phyloP scores from a whole-genome alignment of 1,140 invertebrate species.

The Helicoverpa zea region DNA sequence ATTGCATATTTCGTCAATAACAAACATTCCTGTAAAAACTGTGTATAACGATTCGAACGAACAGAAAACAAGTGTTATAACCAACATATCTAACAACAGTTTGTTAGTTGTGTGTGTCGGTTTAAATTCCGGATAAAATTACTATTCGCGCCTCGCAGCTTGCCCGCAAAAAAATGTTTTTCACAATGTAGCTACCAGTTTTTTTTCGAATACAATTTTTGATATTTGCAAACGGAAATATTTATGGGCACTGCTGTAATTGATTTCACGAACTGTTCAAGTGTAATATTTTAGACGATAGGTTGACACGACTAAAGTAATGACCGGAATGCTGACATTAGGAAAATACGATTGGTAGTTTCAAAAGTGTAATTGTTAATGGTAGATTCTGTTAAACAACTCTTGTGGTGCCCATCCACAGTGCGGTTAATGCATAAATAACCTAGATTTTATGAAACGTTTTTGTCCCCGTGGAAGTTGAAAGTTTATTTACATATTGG shows the following conservation, averaged over 20 bases:
- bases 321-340: no score
- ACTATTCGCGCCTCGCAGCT: constrained; percentile 32
- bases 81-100: constrained; percentile 33
- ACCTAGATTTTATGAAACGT: no score
- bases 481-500: no score
- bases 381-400: no score
- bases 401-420: no score
- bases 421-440: background rate
- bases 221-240: constrained; percentile 14
- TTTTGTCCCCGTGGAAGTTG: no score
- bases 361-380: no score
- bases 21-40: background rate
- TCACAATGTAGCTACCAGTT: constrained; percentile 19
- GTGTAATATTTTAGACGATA: no score
- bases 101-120: constrained; percentile 30
- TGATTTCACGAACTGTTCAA: background rate
- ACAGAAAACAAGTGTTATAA: constrained; percentile 22
- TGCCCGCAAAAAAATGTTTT: constrained; percentile 29
- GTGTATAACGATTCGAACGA: constrained; percentile 17
- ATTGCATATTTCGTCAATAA: background rate
- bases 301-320: no score
- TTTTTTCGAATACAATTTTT: background rate
- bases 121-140: constrained; percentile 46
- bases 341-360: no score
- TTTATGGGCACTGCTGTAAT: background rate